Conservation (phyloP, 1,140 invertebrate species). For the Archivesica marissinica region DNA sequence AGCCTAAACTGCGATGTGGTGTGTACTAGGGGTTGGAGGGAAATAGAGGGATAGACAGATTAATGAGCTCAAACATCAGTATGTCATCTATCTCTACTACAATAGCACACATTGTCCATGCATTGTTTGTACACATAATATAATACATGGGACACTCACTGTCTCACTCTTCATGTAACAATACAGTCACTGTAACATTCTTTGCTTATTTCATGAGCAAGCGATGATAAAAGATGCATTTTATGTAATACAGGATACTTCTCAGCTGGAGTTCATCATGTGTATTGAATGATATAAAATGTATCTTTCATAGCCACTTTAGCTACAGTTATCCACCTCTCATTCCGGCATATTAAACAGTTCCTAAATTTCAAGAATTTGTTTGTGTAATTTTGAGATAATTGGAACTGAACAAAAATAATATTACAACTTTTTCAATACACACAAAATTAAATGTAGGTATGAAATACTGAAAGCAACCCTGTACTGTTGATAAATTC, state of each 20-base stretch:
- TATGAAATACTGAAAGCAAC: no score
- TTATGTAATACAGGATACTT: neutral
- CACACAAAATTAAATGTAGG: no score
- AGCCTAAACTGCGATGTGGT: conserved; percentile 6
- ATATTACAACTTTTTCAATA: no score
- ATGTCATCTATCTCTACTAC: conserved; percentile 39
- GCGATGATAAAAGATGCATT: conserved; percentile 12
- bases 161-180: neutral
- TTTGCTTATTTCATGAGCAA: neutral
- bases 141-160: neutral
- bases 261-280: neutral
- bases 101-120: conserved; percentile 32
- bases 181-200: neutral
- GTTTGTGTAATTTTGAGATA: no score
- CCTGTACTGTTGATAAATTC: no score
- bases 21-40: neutral
- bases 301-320: conserved; percentile 9
- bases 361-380: no score
- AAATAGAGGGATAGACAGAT: neutral
- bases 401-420: no score
- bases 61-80: conserved; percentile 36
- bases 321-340: neutral
- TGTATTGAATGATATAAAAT: neutral
- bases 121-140: conserved; percentile 32
- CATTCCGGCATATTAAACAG: no score